phyloP scores from a whole-genome alignment of 2,113 vertebrate species.

The Semnornis frantzii region DNA sequence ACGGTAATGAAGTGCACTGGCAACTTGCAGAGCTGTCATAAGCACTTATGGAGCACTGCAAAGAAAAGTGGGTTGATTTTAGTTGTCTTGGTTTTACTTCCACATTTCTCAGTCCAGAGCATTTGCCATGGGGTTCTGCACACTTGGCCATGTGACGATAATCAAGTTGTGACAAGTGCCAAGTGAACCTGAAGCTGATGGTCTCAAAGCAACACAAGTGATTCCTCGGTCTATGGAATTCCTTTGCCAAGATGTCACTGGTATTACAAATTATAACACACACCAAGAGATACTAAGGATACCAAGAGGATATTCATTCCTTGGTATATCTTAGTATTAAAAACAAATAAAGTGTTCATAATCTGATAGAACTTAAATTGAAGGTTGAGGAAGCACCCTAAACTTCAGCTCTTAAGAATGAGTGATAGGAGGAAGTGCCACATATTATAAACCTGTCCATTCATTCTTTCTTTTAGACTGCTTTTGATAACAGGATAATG shows the following conservation, averaged over 20 bases:
- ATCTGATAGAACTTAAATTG: background rate
- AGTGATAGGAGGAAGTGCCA: background rate
- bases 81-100: background rate
- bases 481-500: no score
- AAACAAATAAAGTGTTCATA: background rate
- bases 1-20: background rate
- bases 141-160: background rate
- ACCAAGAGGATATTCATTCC: background rate
- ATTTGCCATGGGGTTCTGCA: background rate
- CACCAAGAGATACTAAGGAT: background rate
- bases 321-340: background rate
- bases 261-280: background rate
- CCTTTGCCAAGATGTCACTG: background rate
- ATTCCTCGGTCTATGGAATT: background rate
- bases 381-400: background rate
- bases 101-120: background rate
- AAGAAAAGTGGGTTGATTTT: background rate
- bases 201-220: background rate
- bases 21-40: background rate
- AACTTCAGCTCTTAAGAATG: background rate
- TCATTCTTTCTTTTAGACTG: no score
- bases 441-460: no score
- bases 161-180: background rate
- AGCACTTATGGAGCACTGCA: background rate
- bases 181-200: background rate